Evolutionary conservation across 2,888 invertebrate genomes (phyloP).

Genomic region (Amiota communis): DNA sequence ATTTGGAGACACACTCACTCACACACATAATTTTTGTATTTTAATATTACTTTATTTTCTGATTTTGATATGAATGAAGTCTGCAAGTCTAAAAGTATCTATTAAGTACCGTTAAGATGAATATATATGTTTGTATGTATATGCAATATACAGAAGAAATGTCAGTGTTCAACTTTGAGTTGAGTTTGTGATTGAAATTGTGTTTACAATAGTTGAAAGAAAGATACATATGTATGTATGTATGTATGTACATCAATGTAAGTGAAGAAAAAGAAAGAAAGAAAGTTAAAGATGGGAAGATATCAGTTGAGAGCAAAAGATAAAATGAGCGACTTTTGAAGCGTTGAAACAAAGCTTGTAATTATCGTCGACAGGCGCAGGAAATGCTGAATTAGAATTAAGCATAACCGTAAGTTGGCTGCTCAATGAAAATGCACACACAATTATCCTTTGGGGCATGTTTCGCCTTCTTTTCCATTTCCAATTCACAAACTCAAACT

Average conservation of each 20-base stretch:
- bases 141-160: slow-evolving; percentile 31
- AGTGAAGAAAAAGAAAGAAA: too few relatives aligned
- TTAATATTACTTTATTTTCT: neutral
- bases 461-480: slow-evolving; percentile 24
- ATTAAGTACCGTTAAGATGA: slow-evolving; percentile 61
- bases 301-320: too few relatives aligned
- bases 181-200: slow-evolving; percentile 43
- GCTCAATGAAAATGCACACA: slow-evolving; percentile 25
- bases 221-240: too few relatives aligned
- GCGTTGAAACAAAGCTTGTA: slow-evolving; percentile 37
- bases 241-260: too few relatives aligned
- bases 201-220: slow-evolving; percentile 26
- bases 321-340: too few relatives aligned
- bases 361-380: slow-evolving; percentile 60
- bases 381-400: slow-evolving; percentile 59
- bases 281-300: too few relatives aligned
- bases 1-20: too few relatives aligned
- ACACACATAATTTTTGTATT: too few relatives aligned
- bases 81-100: slow-evolving; percentile 53
- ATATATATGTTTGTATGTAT: neutral
- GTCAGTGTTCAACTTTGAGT: slow-evolving; percentile 37
- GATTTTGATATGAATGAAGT: neutral
- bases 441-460: slow-evolving; percentile 56
- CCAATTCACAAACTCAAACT: slow-evolving; percentile 33
- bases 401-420: slow-evolving; percentile 27